Conservation (phyloP, 2,888 invertebrate genomes). For the Galerucella calmariensis region DNA sequence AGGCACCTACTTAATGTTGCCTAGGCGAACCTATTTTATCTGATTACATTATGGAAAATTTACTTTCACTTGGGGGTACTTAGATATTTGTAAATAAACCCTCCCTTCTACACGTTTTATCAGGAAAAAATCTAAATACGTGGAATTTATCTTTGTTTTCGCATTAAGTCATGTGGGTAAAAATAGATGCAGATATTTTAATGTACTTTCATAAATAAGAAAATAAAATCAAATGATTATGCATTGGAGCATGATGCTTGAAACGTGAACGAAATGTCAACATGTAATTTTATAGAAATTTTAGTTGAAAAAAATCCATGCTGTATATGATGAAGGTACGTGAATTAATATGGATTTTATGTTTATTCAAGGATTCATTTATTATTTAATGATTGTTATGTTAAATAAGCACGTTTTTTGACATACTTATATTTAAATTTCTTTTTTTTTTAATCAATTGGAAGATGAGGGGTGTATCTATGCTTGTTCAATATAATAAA, state of each 20-base stretch:
- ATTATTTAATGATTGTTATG: background rate
- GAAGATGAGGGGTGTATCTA: no score
- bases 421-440: background rate
- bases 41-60: no score
- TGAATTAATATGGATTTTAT: constrained; percentile 13
- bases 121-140: background rate
- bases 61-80: no score
- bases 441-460: background rate
- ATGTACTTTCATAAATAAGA: constrained; percentile 2
- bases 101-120: no score
- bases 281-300: constrained; percentile 13
- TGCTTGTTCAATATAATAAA: no score
- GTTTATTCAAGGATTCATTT: constrained; percentile 10
- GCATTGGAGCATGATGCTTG: constrained; percentile 1
- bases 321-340: background rate
- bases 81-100: no score
- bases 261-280: constrained; percentile 15
- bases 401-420: constrained; percentile 1
- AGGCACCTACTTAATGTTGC: no score
- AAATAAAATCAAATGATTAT: background rate
- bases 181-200: background rate
- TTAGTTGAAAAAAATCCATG: background rate
- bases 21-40: no score
- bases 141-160: background rate
- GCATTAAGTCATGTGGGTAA: background rate